Base-by-base conservation (phyloP, 1,140 invertebrate genomes). In the Ceratina calcarata region DNA sequence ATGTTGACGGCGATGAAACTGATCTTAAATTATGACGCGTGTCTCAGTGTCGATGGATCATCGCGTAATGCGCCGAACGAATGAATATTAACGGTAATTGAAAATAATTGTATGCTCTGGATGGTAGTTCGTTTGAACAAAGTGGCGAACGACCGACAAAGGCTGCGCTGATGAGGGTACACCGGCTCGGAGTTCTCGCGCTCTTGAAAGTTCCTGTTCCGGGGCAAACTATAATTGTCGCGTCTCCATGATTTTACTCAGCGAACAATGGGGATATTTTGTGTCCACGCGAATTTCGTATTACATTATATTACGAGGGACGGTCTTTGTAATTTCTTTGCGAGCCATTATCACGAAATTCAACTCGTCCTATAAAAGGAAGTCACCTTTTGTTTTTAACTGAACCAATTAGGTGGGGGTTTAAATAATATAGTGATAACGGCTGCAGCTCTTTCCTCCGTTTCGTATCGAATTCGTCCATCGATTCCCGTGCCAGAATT, bases 191-290 rank as follows among this genome's bases (percentile, higher is more conserved):
- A 71, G 73, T 70, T 77, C 37, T 45, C 75, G 24, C 66, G 37
- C 74, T 32, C 66, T 61, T 49, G 57, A 77, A 77, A 70, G 66
- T 77, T 77, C 37, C 37, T 24, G 57, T 68, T 67, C 64, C 73
- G 53, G 6, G 15, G 55, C 55, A 60, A 70, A 77, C 66, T 61
- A 51, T 77, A 70, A 70, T 70, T 77, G 65, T 77, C 66, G 66
- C 45, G 75, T 77, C 24, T 76, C 66, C 45, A 66, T 58, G 64
- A 76, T 76, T 76, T 57, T 32, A 18, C 32, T 27, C 72, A 10
- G 15, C 22, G 57, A 70, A 77, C 75, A 77, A 62, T 77, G 53
- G 57, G 37, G 70, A 70, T 53, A 70, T 70, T 61, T 53, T 32
- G 37, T 49, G 18, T 77, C 8, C 0, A 16, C n/a, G 20, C 20